Conservation (phyloP, 2,888 invertebrate genomes). For the Luperina testacea region DNA sequence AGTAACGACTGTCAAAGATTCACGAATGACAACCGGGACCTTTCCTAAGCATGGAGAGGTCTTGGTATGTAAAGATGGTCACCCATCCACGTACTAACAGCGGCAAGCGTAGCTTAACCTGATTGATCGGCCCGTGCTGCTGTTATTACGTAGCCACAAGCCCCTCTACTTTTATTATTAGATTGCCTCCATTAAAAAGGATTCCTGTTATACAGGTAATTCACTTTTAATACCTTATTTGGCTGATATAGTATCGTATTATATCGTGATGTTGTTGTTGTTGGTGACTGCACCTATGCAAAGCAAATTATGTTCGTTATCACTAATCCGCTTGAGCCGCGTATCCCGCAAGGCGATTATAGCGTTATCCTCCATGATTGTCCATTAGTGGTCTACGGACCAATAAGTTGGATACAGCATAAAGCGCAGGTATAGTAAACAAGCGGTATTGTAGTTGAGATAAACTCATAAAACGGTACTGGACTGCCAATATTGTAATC, state of each 20-base stretch:
- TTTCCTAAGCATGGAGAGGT: too few species aligned
- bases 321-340: constrained; percentile 45
- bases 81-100: neutral
- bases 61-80: neutral
- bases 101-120: neutral
- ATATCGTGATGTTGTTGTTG: neutral
- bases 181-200: constrained; percentile 2
- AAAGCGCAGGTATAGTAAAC: constrained; percentile 9
- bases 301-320: constrained; percentile 55
- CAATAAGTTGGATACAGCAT: neutral
- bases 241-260: neutral
- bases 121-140: neutral
- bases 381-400: constrained; percentile 51
- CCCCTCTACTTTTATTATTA: neutral
- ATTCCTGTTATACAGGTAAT: constrained; percentile 5
- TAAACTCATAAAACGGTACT: constrained; percentile 9
- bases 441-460: constrained; percentile 6
- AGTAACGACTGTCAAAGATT: too few species aligned
- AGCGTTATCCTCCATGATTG: constrained; percentile 50
- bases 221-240: constrained; percentile 14
- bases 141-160: neutral
- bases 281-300: constrained; percentile 23
- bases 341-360: constrained; percentile 43
- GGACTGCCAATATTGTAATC: neutral
- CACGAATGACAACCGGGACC: too few species aligned